phyloP scores from a whole-genome alignment of 1,140 invertebrate genomes.

The Antheraea pernyi region DNA sequence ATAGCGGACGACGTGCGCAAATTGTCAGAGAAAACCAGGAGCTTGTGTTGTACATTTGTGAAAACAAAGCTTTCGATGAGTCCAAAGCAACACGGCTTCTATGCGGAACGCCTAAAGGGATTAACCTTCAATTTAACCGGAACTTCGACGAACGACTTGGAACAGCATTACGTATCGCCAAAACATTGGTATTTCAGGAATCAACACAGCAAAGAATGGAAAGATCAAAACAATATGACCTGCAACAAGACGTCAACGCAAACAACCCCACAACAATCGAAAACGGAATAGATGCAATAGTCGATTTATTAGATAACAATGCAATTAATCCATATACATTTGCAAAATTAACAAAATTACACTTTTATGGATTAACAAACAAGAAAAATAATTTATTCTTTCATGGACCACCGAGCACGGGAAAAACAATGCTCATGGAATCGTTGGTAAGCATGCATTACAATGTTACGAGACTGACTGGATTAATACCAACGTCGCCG shows the following conservation, averaged over 20 bases:
- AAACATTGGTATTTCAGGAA: background rate
- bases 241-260: slow-evolving; percentile 6
- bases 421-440: slow-evolving; percentile 43
- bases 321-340: slow-evolving; percentile 23
- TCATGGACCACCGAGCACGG: slow-evolving; percentile 29
- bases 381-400: slow-evolving; percentile 45
- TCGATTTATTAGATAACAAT: background rate
- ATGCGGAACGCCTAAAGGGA: slow-evolving; percentile 33
- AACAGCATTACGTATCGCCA: background rate
- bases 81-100: slow-evolving; percentile 27
- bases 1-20: slow-evolving; percentile 8
- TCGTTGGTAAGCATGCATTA: slow-evolving; percentile 24
- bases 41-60: slow-evolving; percentile 30
- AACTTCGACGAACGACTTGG: background rate
- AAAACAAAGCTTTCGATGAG: slow-evolving; percentile 37
- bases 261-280: background rate
- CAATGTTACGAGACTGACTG: slow-evolving; percentile 30
- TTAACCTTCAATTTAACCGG: slow-evolving; percentile 21
- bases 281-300: background rate
- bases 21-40: slow-evolving; percentile 28
- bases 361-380: slow-evolving; percentile 23
- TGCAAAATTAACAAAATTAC: slow-evolving; percentile 21
- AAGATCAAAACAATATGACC: background rate
- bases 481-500: slow-evolving; percentile 27
- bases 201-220: background rate